phyloP scores from a whole-genome alignment of 2,797 vertebrate species.

The Platyrinchus mystaceus region DNA sequence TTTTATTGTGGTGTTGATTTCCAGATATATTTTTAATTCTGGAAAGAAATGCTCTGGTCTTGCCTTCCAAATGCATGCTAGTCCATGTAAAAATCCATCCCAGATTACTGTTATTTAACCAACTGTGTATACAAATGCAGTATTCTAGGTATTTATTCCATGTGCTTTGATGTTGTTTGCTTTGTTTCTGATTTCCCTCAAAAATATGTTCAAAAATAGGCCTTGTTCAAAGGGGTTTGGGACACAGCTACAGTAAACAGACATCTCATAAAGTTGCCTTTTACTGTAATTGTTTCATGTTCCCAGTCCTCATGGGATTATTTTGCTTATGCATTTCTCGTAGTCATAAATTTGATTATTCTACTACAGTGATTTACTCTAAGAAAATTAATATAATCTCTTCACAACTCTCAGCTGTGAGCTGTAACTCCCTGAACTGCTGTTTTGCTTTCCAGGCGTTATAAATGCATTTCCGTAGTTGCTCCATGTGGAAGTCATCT shows the following conservation, averaged over 20 bases:
- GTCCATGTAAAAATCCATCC: not conserved
- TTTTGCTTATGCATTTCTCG: not conserved
- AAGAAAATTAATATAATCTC: conserved; percentile 14
- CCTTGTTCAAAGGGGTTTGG: not conserved
- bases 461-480: not conserved
- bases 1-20: not conserved
- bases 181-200: not conserved
- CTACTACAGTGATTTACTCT: not conserved
- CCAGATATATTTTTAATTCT: not conserved
- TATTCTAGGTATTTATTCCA: not conserved
- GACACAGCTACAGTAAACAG: not conserved
- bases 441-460: not conserved
- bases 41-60: not conserved
- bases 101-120: not conserved
- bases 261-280: not conserved
- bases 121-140: not conserved
- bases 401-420: not conserved
- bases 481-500: not conserved
- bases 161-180: not conserved
- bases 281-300: not conserved
- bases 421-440: not conserved
- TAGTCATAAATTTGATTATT: conserved; percentile 24
- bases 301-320: not conserved
- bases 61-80: not conserved
- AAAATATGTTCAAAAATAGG: not conserved